Evolutionary conservation across 2,797 vertebrate genomes (phyloP).

Genomic region (Anableps anableps): DNA sequence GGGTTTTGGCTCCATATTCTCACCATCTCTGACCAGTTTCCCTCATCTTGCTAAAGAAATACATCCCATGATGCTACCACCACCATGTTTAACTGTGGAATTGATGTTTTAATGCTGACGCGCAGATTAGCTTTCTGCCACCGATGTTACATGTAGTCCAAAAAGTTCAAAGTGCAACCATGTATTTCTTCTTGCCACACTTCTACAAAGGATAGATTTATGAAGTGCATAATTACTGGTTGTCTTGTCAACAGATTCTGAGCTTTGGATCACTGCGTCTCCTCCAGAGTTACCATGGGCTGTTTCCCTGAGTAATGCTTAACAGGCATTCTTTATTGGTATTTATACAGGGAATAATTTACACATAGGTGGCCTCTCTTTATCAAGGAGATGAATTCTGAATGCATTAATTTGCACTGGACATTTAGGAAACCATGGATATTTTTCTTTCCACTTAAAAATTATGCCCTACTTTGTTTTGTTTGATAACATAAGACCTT

Average conservation of each 20-base stretch:
- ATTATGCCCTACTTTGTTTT: neutral
- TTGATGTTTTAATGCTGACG: neutral
- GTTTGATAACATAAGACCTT: neutral
- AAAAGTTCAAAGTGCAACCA: neutral
- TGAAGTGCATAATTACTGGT: neutral
- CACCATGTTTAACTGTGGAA: neutral
- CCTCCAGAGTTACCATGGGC: neutral
- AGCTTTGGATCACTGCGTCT: neutral
- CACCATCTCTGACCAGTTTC: no score
- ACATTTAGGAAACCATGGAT: neutral
- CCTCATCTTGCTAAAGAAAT: no score
- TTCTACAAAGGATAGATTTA: neutral
- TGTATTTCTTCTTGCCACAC: neutral
- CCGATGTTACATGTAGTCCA: neutral
- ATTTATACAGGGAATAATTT: neutral
- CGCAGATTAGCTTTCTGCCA: neutral
- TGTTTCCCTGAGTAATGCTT: neutral
- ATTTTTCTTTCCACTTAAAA: neutral
- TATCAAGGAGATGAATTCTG: neutral
- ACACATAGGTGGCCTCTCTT: neutral
- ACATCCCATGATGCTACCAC: no score
- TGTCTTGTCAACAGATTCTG: neutral
- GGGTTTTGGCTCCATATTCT: no score
- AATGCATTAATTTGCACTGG: neutral
- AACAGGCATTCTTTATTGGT: neutral